These are phyloP conservation scores for Nephrocerus scutellatus DNA, from an alignment of 2,888 invertebrate species.

Conservation along the genomic window DNA sequence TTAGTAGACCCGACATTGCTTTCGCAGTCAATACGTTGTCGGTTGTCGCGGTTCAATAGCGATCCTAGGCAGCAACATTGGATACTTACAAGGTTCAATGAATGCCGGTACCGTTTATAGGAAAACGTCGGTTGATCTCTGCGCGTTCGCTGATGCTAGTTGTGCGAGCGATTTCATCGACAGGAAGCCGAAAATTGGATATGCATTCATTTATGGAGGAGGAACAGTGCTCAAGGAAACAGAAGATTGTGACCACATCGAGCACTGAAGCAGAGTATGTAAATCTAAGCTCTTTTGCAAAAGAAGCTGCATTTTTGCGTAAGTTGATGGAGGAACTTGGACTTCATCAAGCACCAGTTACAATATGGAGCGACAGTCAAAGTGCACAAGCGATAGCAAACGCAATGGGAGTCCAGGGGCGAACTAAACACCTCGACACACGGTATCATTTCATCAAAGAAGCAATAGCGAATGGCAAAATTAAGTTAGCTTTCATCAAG, in stretches of 20 bases:
- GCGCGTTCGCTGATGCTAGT: too few species aligned
- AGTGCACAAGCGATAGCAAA: conserved; percentile 8
- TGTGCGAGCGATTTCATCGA: too few species aligned
- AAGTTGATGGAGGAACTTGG: too few species aligned
- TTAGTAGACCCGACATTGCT: conserved; percentile 5
- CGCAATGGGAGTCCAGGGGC: conserved; percentile 5
- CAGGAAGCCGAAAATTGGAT: too few species aligned
- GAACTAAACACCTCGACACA: conserved; percentile 9
- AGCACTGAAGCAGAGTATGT: too few species aligned
- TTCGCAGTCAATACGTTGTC: conserved; percentile 1
- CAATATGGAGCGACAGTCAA: conserved; percentile 6
- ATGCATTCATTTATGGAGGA: too few species aligned
- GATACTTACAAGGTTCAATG: neutral
- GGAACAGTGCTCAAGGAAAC: neutral
- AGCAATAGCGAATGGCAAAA: too few species aligned
- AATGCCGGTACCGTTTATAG: neutral
- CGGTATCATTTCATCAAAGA: too few species aligned
- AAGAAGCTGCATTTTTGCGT: neutral
- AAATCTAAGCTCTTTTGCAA: neutral
- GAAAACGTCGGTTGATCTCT: too few species aligned
- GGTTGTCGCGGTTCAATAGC: too few species aligned
- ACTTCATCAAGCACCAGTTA: conserved; percentile 6
- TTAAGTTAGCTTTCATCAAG: too few species aligned
- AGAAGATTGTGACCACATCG: too few species aligned
- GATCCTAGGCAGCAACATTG: conserved; percentile 3